phyloP scores from a whole-genome alignment of 2,888 invertebrate genomes.

The Tortrix viridana region DNA sequence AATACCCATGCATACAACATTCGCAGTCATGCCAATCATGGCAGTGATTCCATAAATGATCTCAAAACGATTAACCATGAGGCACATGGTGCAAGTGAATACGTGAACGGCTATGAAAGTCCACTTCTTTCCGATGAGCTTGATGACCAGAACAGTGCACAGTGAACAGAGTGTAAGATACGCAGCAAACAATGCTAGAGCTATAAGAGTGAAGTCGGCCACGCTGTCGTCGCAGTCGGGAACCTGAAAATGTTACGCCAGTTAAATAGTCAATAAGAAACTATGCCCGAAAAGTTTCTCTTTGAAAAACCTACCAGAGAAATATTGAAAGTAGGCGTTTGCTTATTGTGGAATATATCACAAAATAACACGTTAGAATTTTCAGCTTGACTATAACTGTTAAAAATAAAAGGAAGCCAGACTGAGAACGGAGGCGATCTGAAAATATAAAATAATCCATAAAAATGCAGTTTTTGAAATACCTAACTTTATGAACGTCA shows the following conservation, averaged over 20 bases:
- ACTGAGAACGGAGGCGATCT: constrained; percentile 23
- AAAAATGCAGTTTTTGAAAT: too few relatives aligned
- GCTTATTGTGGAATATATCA: constrained; percentile 12
- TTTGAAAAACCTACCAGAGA: constrained; percentile 8
- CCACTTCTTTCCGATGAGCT: constrained; percentile 30
- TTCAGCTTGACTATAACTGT: constrained; percentile 14
- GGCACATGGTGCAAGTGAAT: neutral
- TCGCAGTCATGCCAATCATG: constrained; percentile 8
- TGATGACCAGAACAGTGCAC: constrained; percentile 2
- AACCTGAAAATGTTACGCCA: constrained; percentile 9
- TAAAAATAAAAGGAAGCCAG: constrained; percentile 30
- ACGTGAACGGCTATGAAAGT: constrained; percentile 19
- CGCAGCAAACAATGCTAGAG: constrained; percentile 9
- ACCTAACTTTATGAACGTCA: too few relatives aligned
- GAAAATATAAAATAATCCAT: neutral
- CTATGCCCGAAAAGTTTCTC: too few relatives aligned
- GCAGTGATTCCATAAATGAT: constrained; percentile 5
- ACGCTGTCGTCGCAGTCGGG: constrained; percentile 19
- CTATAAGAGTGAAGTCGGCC: constrained; percentile 6
- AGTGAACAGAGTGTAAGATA: constrained; percentile 15
- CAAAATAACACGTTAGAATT: constrained; percentile 9
- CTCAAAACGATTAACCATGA: constrained; percentile 8
- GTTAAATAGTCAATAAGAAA: too few relatives aligned
- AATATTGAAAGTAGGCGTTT: neutral
- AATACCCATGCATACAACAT: constrained; percentile 22